A percentile compares a stretch with the other conserved stretches of the same genome.
Conservation (phyloP, 2,797 vertebrate genomes). For the Glossophaga mutica region DNA sequence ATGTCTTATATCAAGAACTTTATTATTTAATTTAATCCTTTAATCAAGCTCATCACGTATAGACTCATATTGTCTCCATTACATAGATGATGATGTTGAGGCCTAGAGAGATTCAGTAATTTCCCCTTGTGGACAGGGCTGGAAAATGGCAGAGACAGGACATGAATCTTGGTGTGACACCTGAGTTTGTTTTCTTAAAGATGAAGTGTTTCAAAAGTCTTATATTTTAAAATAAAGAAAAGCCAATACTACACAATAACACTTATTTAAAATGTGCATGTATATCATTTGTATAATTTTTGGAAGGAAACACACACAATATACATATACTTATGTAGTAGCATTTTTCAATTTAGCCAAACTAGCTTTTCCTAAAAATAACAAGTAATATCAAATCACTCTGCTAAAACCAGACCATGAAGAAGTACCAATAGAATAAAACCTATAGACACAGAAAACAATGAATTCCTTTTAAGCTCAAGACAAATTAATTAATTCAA, state of each 20-base stretch:
- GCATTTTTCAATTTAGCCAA: not conserved
- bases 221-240: not conserved
- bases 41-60: not conserved
- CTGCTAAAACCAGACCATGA: not conserved
- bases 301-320: not conserved
- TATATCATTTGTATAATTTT: not conserved
- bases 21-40: not conserved
- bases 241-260: not conserved
- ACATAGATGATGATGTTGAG: not conserved
- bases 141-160: not conserved
- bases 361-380: not conserved
- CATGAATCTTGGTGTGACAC: not conserved
- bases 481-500: not conserved
- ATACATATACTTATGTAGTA: not conserved
- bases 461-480: conserved; percentile 19
- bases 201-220: not conserved
- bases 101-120: not conserved
- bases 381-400: not conserved
- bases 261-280: not conserved
- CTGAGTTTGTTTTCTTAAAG: not conserved
- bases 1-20: not conserved
- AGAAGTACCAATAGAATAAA: conserved; percentile 5
- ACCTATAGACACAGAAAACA: not conserved
- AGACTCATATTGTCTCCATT: not conserved
- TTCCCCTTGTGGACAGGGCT: not conserved